A percentile compares a stretch with the other conserved stretches of the same genome.
Evolutionary conservation across 2,888 invertebrate genomes (phyloP).

Genomic region (Muscina levida): DNA sequence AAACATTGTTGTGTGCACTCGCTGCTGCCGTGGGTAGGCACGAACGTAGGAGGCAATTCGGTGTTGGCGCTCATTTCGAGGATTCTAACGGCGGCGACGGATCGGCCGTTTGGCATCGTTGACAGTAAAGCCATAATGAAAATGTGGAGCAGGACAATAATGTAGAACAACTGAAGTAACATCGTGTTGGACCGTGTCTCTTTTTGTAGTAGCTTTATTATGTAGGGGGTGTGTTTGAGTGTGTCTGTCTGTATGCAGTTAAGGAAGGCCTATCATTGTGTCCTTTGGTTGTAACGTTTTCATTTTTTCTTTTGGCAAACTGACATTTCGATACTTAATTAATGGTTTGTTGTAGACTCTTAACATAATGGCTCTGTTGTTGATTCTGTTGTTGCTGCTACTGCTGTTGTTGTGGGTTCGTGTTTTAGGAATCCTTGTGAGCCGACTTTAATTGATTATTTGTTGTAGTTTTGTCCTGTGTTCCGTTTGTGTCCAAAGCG

Average conservation of each 20-base stretch:
- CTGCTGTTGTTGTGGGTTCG: slow-evolving; percentile 30
- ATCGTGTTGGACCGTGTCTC: not conserved
- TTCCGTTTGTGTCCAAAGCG: not conserved
- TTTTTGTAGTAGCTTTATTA: not conserved
- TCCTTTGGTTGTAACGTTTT: slow-evolving; percentile 7
- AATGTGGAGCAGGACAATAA: not conserved
- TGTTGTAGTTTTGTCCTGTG: not conserved
- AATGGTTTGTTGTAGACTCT: slow-evolving; percentile 37
- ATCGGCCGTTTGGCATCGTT: not conserved
- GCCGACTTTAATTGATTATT: slow-evolving; percentile 50
- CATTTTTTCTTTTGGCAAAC: slow-evolving; percentile 38
- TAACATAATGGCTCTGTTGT: not conserved
- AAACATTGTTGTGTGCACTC: slow-evolving; percentile 22
- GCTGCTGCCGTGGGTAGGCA: not conserved
- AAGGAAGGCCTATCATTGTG: slow-evolving; percentile 6
- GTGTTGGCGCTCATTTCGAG: slow-evolving; percentile 30
- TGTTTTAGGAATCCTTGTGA: slow-evolving; percentile 33
- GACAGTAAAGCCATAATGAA: not conserved
- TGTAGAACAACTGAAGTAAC: not conserved
- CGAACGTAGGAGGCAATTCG: not conserved
- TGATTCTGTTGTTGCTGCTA: not conserved
- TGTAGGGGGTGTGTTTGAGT: not conserved
- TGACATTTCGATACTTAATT: slow-evolving; percentile 53
- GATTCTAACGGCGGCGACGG: not conserved
- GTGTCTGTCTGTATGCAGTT: not conserved